Evolutionary conservation across 2,888 invertebrate genomes (phyloP), one percentile per base, ranked within the genome.

Genomic region (Drepana falcataria): DNA sequence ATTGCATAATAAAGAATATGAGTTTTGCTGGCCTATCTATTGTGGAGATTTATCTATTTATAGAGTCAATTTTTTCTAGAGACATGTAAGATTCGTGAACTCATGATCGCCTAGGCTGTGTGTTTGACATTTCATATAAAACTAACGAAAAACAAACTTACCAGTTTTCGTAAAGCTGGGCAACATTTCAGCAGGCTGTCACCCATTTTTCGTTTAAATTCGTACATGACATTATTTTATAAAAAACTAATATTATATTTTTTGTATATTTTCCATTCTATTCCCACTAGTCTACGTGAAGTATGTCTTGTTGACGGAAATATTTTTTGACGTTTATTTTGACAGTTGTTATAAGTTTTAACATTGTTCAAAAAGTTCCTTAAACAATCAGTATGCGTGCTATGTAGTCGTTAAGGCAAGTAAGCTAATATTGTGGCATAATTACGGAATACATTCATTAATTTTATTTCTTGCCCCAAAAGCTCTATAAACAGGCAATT

Each of bases 121-220:
- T 41, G 7, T 6, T 4, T 41, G 41, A 7, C 34, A 53, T 48
- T 35, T 21, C 53, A 37, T 47, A 35, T 44, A 21, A 37, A 9
- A 35, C n/a, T 35, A 52, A 44, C 33, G 35, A 3, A 54, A 53
- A 49, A 47, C 21, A 7, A 49, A 63, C 75, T 67, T 49, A 75
- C 74, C 64, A 69, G 41, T 48, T 62, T 59, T 54, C 49, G 59
- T n/a, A 66, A 52, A 2, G 54, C 6, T 47, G 63, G 69, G 57
- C 53, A 69, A 65, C 75, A 75, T 75, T 58, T 68, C 58, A 54
- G 53, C 48, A 49, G 44, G 3, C 53, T 55, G 37, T 65, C 66
- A 51, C 65, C 71, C 75, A 74, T 74, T 58, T 65, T 69, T 55
- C 41, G 9, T 51, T 37, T 34, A 47, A 51, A 37, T 40, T 35